Conservation (phyloP, 2,797 vertebrate genomes). For the Tenualosa ilisha region DNA sequence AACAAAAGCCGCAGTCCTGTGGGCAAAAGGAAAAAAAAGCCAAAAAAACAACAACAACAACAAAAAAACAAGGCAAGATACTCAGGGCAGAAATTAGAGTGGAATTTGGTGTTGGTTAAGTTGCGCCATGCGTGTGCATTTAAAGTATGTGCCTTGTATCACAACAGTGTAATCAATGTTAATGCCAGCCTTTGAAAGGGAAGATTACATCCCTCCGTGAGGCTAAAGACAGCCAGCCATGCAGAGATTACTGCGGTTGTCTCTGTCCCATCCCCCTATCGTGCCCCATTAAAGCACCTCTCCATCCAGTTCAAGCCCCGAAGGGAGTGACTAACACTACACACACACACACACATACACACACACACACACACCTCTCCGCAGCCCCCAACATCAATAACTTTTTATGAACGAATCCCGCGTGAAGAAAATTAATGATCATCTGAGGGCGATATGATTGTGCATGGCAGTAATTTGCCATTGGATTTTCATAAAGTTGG, state of each 20-base stretch:
- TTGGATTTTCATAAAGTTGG: conserved; percentile 1
- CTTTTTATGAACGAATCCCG: not conserved
- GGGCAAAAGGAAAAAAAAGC: not conserved
- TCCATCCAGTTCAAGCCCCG: conserved; percentile 25
- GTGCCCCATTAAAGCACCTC: conserved; percentile 38
- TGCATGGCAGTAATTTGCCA: not conserved
- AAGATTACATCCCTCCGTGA: conserved; percentile 35
- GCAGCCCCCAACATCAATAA: not conserved
- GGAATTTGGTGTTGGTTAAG: conserved; percentile 28
- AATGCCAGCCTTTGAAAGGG: conserved; percentile 40
- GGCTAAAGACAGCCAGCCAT: conserved; percentile 36
- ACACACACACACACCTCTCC: not conserved
- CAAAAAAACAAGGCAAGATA: not conserved
- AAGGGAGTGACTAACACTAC: not conserved
- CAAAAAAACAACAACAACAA: not conserved
- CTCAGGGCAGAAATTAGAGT: not conserved
- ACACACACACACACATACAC: not conserved
- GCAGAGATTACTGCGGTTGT: conserved; percentile 35
- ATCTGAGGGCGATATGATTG: not conserved
- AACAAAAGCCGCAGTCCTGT: not conserved
- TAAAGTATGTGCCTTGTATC: conserved; percentile 32
- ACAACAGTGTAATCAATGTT: conserved; percentile 35
- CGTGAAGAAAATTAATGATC: not conserved
- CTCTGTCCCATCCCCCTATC: conserved; percentile 23
- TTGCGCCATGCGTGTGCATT: conserved; percentile 6